Evolutionary conservation across 2,797 vertebrate species (phyloP), one percentile per base, ranked within the genome.

Genomic region (Tragopan temminckii): DNA sequence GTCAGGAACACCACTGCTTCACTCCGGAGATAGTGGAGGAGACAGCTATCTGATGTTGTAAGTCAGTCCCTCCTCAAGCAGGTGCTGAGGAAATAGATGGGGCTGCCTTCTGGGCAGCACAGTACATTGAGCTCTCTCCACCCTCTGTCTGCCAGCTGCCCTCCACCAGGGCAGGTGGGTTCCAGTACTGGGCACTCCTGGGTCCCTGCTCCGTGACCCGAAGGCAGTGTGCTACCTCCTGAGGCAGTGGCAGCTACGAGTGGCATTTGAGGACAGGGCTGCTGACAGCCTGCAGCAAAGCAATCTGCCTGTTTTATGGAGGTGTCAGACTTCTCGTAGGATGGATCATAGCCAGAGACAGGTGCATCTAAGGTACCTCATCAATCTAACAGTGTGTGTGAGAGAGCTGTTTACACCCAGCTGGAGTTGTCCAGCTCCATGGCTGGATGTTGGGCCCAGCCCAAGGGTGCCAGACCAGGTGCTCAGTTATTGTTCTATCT

Each of bases 341-440:
- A 80, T 53, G 45, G 79, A 68, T 78, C 16, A 0, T 43, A 42
- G 67, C 50, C 74, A 78, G 45, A 70, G 33, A 29, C 1, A 62
- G 55, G 27, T 55, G 63, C 66, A 46, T 20, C 42, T 79, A 35
- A 89, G 88, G 55, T 33, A 62, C 19, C 52, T 16, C 58, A 85
- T 59, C 69, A 79, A 50, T 36, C 50, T 13, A 38, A 15, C 0
- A 29, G 82, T 13, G 7, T 23, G 7, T 35, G 38, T 35, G 36
- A 92, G 71, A 88, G 33, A 85, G 31, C 20, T 82, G 11, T 64
- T 83, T 59, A 55, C 36, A 50, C 45, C 3, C n/a, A 58, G 13
- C 53, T 74, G 61, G 21, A 0, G 0, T 13, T 5, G 0, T 46
- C 29, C 53, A 10, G 36, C n/a, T 53, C 62, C 40, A 4, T 2